These are phyloP conservation scores for Sitta carolinensis DNA, from an alignment of 2,797 vertebrate genomes.

Conservation along the genomic window DNA sequence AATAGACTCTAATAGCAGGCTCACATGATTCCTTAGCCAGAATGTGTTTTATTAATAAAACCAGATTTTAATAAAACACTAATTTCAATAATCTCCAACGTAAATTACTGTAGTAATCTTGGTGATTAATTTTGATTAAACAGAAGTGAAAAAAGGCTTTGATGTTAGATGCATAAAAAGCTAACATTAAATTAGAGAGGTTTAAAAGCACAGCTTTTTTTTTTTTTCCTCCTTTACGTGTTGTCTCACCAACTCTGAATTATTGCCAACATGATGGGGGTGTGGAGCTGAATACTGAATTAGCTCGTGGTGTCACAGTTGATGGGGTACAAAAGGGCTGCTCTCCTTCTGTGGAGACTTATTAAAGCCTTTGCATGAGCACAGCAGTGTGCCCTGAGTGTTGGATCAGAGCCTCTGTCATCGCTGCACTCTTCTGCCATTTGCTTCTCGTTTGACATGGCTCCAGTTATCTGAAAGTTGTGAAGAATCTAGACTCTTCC, in stretches of 20 bases:
- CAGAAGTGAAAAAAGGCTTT: slow-evolving; percentile 58
- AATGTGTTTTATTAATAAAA: slow-evolving; percentile 69
- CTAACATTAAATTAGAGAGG: slow-evolving; percentile 24
- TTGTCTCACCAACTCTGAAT: slow-evolving; percentile 17
- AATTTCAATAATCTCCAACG: slow-evolving; percentile 47
- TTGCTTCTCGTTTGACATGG: background rate
- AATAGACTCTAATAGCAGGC: slow-evolving; percentile 58
- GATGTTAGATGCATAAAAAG: slow-evolving; percentile 47
- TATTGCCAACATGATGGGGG: background rate
- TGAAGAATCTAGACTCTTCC: background rate
- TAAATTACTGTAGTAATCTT: slow-evolving; percentile 56
- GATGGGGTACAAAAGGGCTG: background rate
- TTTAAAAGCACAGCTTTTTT: slow-evolving; percentile 15
- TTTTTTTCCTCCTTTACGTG: background rate
- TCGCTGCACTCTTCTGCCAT: background rate
- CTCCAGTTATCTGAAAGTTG: background rate
- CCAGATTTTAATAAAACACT: slow-evolving; percentile 64
- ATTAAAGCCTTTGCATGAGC: background rate
- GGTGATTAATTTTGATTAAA: slow-evolving; percentile 69
- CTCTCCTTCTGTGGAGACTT: background rate
- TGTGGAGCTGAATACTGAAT: slow-evolving; percentile 1
- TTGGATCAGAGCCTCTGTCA: background rate
- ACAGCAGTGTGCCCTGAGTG: background rate
- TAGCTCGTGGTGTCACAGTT: background rate
- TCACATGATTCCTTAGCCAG: slow-evolving; percentile 20